Base-by-base conservation (phyloP, 2,888 invertebrate genomes). In the Lordiphosa andalusiaca region DNA sequence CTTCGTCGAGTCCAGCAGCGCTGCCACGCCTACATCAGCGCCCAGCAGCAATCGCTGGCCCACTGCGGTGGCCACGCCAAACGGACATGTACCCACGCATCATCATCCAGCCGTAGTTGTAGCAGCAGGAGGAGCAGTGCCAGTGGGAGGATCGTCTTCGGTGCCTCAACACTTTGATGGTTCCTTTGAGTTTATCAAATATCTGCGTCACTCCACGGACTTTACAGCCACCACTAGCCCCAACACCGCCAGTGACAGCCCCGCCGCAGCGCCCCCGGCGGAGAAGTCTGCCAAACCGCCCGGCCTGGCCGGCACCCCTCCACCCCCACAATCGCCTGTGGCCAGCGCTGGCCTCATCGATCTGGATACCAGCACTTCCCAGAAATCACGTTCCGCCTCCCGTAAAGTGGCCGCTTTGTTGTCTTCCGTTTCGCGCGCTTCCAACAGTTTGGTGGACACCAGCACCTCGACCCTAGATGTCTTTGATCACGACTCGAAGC, bases 401-500 rank as follows among this genome's bases (percentile, higher is more conserved):
- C 77, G 82, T 42, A 82, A 80, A 66, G 87, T 84, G 10, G 86
- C 87, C 46, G 84, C 87, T n/a, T 62, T 87, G 23, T 55, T 87
- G 41, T 81, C 88, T 71, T 80, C 87, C 67, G 84, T 84, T 50
- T 77, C 84, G 50, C 74, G 85, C 19, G 72, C 82, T 51, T 82
- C 83, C 67, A 86, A 86, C 50, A 84, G 73, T 55, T 69, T 86
- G 44, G 86, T 86, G 35, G 87, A 87, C 49, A 77, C 87, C 52
- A 85, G 73, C 60, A 73, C 84, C 23, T 77, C 86, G 55, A 78
- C 87, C 4, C 58, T 88, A 49, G 88, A 89, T 57, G 85, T 86
- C 13, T 88, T 89, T 49, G 89, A 89, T 82, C 89, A 89, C 67
- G 89, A 89, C 53, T 86, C 89, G n/a, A 89, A 89, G 55, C 87